Evolutionary conservation across 2,113 vertebrate genomes (phyloP).

Genomic region (Pantherophis guttatus): DNA sequence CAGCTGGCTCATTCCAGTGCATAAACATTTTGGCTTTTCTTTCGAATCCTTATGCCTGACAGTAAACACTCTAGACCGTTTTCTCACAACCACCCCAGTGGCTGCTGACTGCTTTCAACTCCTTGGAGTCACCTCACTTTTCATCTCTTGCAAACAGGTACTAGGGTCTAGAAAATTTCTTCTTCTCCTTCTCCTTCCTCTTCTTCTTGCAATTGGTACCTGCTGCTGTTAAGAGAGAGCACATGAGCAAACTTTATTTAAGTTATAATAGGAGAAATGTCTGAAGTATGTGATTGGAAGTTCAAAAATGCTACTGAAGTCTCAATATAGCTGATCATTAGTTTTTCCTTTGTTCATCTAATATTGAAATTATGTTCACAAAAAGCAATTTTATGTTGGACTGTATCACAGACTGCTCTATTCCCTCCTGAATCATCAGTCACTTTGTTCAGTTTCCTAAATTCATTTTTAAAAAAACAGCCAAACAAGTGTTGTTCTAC

Average conservation of each 20-base stretch:
- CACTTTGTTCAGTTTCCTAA: background rate
- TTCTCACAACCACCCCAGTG: conserved; percentile 84
- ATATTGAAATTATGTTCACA: background rate
- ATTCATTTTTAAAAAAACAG: background rate
- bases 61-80: conserved; percentile 89
- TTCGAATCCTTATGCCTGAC: conserved; percentile 90
- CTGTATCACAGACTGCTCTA: background rate
- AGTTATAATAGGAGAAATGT: background rate
- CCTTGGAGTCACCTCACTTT: conserved; percentile 85
- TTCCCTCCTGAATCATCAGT: background rate
- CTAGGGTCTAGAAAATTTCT: background rate
- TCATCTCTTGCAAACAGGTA: conserved; percentile 93
- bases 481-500: background rate
- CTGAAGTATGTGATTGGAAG: background rate
- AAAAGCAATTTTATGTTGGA: background rate
- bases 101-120: conserved; percentile 94
- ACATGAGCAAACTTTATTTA: background rate
- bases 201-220: background rate
- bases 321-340: background rate
- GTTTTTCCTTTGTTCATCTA: background rate
- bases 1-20: conserved; percentile 90
- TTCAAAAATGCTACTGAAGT: background rate
- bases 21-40: conserved; percentile 80
- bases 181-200: background rate
- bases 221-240: background rate